Base-by-base conservation (phyloP, 92 coral and sea anemone species). In the Metridium senile region DNA sequence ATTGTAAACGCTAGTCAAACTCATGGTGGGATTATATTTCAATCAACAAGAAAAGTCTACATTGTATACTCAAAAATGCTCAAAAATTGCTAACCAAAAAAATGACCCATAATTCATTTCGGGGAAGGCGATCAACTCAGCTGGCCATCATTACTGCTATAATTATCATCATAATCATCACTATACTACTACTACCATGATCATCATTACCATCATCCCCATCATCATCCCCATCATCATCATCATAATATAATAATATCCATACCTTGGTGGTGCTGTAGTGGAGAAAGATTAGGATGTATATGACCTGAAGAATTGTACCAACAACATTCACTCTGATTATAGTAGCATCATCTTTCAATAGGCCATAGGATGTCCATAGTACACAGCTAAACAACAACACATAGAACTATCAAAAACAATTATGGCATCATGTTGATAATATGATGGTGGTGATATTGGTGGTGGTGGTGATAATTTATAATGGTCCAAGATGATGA, bases 281-380 rank as follows among this genome's bases (percentile, higher is more conserved):
- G 68, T 76, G 66, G 69, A 91, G 72, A 78, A 85, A 91, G 47
- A 88, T 85, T 18, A 85, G 30, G 46, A 86, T 91, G 73, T 89
- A 91, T 28, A 89, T 45, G 63, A 79, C 77, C 84, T 91, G 97
- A n/a, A 84, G 71, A 20, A 67, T 57, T 51, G 85, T 87, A 49
- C 97, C 97, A 66, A 68, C 84, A 3, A 70, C 10, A 56, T 91
- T 91, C 77, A 91, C 97, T 26, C 75, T 57, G 28, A 91, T 64
- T 62, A 91, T 18, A 10, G 93, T 84, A 0, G 78, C 70, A 47
- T 91, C 97, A 20, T 39, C 81, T 39, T 89, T 89, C 51, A 82
- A 79, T 23, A 81, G 53, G 45, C 97, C 97, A 89, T 91, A 91
- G 0, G 88, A 79, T 11, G 87, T 59, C 97, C 97, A 91, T 87